Evolutionary conservation across 2,888 invertebrate genomes (phyloP).

Genomic region (Metellina segmentata): DNA sequence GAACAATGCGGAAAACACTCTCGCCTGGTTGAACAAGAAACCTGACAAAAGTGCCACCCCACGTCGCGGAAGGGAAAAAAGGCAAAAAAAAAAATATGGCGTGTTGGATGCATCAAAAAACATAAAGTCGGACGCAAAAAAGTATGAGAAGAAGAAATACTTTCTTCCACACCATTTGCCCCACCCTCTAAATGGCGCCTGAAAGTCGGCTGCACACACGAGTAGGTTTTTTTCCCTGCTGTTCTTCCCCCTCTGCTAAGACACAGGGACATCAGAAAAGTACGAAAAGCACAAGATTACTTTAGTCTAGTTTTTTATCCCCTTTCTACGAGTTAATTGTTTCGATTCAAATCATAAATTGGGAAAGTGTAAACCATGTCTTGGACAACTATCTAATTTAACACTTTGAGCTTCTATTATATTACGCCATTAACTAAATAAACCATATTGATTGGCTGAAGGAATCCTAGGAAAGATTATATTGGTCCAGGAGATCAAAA

Average conservation of each 20-base stretch:
- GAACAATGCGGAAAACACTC: conserved; percentile 62
- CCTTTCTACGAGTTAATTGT: no score
- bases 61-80: conserved; percentile 33
- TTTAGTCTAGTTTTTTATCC: no score
- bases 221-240: conserved; percentile 28
- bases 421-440: no score
- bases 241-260: conserved; percentile 1
- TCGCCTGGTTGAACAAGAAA: conserved; percentile 71
- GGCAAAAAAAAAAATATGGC: background rate
- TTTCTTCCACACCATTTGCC: conserved; percentile 75
- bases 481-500: no score
- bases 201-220: conserved; percentile 54
- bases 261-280: conserved; percentile 34
- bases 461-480: no score
- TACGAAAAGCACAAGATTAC: no score
- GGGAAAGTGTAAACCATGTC: no score
- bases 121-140: conserved; percentile 59
- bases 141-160: conserved; percentile 59
- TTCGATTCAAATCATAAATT: no score
- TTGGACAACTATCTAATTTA: no score
- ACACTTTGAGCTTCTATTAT: no score
- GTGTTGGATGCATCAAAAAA: conserved; percentile 56
- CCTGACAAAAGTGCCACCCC: conserved; percentile 70
- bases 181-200: conserved; percentile 72
- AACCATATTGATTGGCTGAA: no score